Conservation (phyloP, 2,113 vertebrate species). For the Periophthalmodon schlosseri region DNA sequence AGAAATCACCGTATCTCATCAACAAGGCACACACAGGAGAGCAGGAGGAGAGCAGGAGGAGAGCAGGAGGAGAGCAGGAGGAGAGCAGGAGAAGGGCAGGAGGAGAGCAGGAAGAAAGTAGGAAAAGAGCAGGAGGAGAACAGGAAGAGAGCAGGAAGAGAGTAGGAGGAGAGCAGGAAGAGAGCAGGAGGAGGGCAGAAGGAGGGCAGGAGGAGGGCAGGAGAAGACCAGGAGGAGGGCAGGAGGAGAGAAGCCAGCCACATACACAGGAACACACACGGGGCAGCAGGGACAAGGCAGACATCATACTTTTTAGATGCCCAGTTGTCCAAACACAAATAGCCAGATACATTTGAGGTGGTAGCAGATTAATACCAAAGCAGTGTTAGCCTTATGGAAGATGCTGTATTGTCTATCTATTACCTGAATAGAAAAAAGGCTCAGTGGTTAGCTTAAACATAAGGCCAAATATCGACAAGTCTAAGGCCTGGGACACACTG, state of each 20-base stretch:
- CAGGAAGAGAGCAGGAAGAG: slow-evolving; percentile 1
- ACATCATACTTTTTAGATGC: neutral
- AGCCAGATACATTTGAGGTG: neutral
- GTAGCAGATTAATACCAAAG: neutral
- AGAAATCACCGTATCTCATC: slow-evolving; percentile 87
- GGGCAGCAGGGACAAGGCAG: neutral
- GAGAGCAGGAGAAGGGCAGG: no score
- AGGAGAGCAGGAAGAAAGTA: slow-evolving; percentile 10
- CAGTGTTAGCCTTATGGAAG: neutral
- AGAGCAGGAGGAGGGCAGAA: no score
- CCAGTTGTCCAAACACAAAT: neutral
- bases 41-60: slow-evolving; percentile 9
- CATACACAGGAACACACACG: neutral
- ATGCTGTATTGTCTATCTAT: neutral
- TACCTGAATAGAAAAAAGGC: no score
- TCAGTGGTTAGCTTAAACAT: no score
- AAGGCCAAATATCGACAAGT: no score
- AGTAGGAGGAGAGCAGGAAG: neutral
- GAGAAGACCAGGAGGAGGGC: no score
- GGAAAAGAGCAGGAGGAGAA: neutral
- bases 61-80: neutral
- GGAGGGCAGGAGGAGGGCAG: no score
- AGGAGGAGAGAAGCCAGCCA: no score
- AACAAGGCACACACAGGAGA: slow-evolving; percentile 65
- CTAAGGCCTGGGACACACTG: no score